Conservation (phyloP, 2,888 invertebrate genomes). For the Yponomeuta evonymella region DNA sequence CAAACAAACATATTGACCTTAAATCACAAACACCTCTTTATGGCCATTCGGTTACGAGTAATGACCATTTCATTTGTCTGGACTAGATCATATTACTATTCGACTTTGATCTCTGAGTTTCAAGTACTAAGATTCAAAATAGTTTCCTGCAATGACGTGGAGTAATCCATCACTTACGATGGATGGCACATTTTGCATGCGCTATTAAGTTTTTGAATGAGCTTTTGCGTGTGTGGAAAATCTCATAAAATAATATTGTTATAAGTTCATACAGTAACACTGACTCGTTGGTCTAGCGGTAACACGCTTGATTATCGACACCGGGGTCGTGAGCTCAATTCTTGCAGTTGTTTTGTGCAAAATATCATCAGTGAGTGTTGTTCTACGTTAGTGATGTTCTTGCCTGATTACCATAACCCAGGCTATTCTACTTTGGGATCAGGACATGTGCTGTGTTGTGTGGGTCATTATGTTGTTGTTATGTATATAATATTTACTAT, state of each 20-base stretch:
- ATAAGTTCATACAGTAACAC: too few relatives aligned
- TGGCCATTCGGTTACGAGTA: background rate
- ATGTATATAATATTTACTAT: too few relatives aligned
- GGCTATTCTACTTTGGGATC: too few relatives aligned
- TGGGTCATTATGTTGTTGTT: too few relatives aligned
- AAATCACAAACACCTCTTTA: background rate
- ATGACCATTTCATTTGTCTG: background rate
- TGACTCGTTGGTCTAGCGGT: too few relatives aligned
- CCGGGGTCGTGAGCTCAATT: too few relatives aligned
- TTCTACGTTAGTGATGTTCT: too few relatives aligned
- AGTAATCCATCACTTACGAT: background rate
- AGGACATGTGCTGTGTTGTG: too few relatives aligned
- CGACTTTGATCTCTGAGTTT: background rate
- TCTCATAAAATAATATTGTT: background rate
- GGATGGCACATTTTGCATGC: background rate
- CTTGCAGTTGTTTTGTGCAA: too few relatives aligned
- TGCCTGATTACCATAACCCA: too few relatives aligned
- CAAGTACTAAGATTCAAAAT: background rate
- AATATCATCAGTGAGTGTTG: too few relatives aligned
- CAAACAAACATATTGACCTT: background rate
- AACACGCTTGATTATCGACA: too few relatives aligned
- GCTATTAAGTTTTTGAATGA: background rate
- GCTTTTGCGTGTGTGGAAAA: background rate
- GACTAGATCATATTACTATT: background rate
- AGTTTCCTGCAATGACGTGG: background rate